phyloP scores from a whole-genome alignment of 2,113 vertebrate genomes.

The Aegypius monachus region DNA sequence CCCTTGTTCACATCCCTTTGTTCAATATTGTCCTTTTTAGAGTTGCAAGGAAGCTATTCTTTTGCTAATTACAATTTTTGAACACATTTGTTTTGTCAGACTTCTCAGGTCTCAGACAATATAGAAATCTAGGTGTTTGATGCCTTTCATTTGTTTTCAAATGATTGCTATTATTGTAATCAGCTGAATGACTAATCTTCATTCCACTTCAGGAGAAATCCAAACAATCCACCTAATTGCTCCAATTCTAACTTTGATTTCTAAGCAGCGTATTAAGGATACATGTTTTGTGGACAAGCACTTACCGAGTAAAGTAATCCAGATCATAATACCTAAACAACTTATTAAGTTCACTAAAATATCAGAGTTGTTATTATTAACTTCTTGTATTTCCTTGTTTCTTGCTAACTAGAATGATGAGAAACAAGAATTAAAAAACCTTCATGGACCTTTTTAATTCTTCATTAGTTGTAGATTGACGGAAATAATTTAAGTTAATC shows the following conservation, averaged over 20 bases:
- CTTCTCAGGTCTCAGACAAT: not conserved
- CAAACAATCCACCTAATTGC: conserved; percentile 33
- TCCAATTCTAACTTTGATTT: conserved; percentile 1
- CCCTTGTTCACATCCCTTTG: not conserved
- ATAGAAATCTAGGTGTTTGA: not conserved
- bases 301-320: not conserved
- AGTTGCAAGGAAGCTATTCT: not conserved
- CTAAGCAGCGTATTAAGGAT: not conserved
- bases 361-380: not conserved
- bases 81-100: not conserved
- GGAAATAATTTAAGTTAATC: not conserved
- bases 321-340: not conserved
- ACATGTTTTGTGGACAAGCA: not conserved
- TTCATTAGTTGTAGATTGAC: not conserved
- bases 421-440: not conserved
- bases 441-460: not conserved
- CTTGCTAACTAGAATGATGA: not conserved
- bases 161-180: conserved; percentile 26
- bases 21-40: not conserved
- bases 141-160: conserved; percentile 24
- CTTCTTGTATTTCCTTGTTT: not conserved
- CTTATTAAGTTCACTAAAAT: not conserved
- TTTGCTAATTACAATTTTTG: not conserved
- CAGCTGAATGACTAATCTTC: conserved; percentile 10
- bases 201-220: conserved; percentile 1